Evolutionary conservation across 1,140 invertebrate genomes (phyloP).

Genomic region (Eriosoma lanigerum): DNA sequence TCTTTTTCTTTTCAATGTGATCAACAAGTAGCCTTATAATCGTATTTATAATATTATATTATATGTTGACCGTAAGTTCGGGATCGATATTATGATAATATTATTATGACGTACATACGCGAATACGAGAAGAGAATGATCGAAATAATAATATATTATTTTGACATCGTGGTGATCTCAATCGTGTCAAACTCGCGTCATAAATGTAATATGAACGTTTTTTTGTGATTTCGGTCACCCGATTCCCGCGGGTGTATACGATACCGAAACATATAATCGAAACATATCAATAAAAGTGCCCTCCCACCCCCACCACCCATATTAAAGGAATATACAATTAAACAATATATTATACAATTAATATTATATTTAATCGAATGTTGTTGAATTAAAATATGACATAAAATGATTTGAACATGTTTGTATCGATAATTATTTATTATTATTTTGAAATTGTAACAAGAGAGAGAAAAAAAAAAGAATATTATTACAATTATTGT

Average conservation of each 20-base stretch:
- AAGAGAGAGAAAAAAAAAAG: slow-evolving; percentile 4
- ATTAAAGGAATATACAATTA: neutral
- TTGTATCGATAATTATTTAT: too few species aligned
- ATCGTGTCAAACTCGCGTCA: too few species aligned
- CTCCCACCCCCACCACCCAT: neutral
- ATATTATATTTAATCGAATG: slow-evolving; percentile 40
- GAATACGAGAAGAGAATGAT: neutral
- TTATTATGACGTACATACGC: neutral
- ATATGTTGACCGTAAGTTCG: neutral
- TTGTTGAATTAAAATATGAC: slow-evolving; percentile 37
- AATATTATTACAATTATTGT: neutral
- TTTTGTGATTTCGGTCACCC: slow-evolving; percentile 39
- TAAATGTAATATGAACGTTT: neutral
- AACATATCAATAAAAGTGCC: slow-evolving; percentile 51
- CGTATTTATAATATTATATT: slow-evolving; percentile 8
- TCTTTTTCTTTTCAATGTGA: slow-evolving; percentile 50
- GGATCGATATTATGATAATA: neutral
- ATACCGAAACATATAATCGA: slow-evolving; percentile 49
- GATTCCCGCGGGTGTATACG: neutral
- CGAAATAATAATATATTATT: too few species aligned
- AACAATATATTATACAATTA: neutral
- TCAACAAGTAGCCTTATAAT: slow-evolving; percentile 48
- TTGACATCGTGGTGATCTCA: too few species aligned
- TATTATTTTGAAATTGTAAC: too few species aligned
- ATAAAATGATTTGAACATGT: slow-evolving; percentile 25